Conservation (phyloP, 2,113 vertebrate genomes). For the Lanius ludovicianus region DNA sequence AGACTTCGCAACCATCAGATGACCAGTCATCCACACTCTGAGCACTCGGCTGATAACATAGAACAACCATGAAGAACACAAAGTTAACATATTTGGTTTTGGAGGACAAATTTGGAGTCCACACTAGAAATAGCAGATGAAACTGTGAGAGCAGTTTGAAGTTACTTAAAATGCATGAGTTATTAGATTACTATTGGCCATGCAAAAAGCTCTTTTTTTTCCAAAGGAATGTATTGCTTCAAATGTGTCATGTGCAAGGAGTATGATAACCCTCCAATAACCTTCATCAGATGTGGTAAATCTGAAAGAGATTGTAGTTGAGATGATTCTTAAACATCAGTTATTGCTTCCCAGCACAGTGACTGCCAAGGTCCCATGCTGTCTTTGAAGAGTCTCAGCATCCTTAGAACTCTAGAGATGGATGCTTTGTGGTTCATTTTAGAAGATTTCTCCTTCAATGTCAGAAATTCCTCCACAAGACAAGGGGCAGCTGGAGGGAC, state of each 20-base stretch:
- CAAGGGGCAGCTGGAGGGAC: rapidly evolving
- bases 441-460: neutral
- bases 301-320: neutral
- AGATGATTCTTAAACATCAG: neutral
- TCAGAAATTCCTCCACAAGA: neutral
- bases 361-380: neutral
- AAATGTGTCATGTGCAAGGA: neutral
- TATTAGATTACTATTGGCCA: neutral
- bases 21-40: neutral
- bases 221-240: neutral
- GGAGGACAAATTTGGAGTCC: neutral
- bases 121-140: neutral
- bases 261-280: neutral
- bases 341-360: neutral
- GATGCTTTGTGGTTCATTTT: neutral
- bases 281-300: neutral
- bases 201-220: neutral
- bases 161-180: neutral
- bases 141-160: neutral
- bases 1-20: neutral
- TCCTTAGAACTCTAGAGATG: neutral
- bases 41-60: neutral
- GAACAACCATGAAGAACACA: neutral
- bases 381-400: neutral
- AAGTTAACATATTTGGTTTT: neutral